Evolutionary conservation across 1,140 invertebrate species (phyloP).

Genomic region (Babylonia areolata): DNA sequence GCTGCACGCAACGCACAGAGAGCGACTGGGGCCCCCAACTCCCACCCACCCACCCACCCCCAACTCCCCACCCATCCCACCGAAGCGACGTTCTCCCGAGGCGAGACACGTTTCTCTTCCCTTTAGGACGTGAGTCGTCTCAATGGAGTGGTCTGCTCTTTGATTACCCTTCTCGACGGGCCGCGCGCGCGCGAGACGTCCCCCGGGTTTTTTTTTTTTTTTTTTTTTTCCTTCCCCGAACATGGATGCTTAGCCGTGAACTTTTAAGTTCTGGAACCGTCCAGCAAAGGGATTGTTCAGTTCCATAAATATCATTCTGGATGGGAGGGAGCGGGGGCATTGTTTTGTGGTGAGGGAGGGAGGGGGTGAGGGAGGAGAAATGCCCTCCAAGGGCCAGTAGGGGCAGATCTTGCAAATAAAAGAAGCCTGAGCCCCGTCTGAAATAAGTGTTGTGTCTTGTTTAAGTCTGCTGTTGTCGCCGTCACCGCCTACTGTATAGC

Average conservation of each 20-base stretch:
- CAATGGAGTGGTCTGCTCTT: slow-evolving; percentile 28
- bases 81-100: neutral
- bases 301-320: neutral
- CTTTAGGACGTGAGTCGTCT: slow-evolving; percentile 9
- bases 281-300: neutral
- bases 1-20: slow-evolving; percentile 8
- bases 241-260: neutral
- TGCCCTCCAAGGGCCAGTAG: neutral
- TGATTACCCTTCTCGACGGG: slow-evolving; percentile 21
- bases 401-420: too few relatives aligned
- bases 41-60: too few relatives aligned
- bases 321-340: too few relatives aligned
- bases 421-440: too few relatives aligned
- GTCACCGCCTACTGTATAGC: too few relatives aligned
- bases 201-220: too few relatives aligned
- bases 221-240: too few relatives aligned
- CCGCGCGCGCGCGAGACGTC: neutral
- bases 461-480: too few relatives aligned
- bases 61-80: too few relatives aligned
- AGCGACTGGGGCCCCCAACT: neutral
- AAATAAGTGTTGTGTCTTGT: too few relatives aligned
- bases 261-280: neutral
- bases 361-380: too few relatives aligned
- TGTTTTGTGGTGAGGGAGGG: neutral
- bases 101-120: slow-evolving; percentile 26